Percentiles rank a stretch among this genome's conserved stretches.
Conservation (phyloP, 1,140 invertebrate species). For the Neodiprion lecontei region DNA sequence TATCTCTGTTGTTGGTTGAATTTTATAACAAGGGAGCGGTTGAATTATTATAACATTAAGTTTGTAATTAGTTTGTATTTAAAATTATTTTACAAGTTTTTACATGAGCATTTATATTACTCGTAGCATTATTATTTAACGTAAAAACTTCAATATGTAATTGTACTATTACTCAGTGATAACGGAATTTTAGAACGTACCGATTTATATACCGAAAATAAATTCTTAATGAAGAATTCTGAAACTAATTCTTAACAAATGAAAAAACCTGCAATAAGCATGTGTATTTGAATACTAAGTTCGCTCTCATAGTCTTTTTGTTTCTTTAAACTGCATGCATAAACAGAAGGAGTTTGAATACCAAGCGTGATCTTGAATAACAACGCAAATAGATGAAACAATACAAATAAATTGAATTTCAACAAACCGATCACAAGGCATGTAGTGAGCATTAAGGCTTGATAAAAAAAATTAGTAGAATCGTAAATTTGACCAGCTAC, state of each 20-base stretch:
- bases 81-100: constrained; percentile 45
- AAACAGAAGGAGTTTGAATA: constrained; percentile 21
- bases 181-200: constrained; percentile 29
- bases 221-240: constrained; percentile 26
- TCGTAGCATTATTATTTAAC: constrained; percentile 53
- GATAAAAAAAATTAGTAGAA: neutral
- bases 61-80: constrained; percentile 62
- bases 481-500: too few species aligned
- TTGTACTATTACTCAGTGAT: constrained; percentile 44
- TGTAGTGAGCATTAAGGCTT: constrained; percentile 26
- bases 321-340: constrained; percentile 35
- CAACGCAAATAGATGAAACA: too few species aligned
- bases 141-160: constrained; percentile 54
- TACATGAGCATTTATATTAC: constrained; percentile 31
- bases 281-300: constrained; percentile 47
- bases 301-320: constrained; percentile 28
- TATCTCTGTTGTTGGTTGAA: constrained; percentile 11
- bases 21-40: constrained; percentile 8
- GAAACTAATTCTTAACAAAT: constrained; percentile 5
- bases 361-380: too few species aligned
- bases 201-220: constrained; percentile 38
- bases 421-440: constrained; percentile 23
- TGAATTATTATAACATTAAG: constrained; percentile 47
- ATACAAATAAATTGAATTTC: constrained; percentile 1
- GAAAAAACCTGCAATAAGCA: constrained; percentile 47